These are phyloP conservation scores for Sebastes matsubarae DNA, from an alignment of 2,797 vertebrate genomes.

Conservation along the genomic window DNA sequence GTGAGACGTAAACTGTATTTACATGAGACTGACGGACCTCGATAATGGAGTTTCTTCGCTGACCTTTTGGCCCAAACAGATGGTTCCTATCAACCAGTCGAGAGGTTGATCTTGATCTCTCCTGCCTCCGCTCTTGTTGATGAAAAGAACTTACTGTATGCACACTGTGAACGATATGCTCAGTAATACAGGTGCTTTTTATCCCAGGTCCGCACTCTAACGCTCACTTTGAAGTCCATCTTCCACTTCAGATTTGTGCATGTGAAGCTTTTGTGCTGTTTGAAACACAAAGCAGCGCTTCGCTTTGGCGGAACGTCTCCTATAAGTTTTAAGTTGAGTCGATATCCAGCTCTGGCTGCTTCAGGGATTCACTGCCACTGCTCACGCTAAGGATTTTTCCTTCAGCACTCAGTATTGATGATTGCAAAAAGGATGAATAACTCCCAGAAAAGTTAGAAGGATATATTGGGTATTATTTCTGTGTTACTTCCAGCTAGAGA, in stretches of 20 bases:
- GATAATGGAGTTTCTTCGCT: conserved; percentile 8
- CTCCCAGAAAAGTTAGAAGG: not conserved
- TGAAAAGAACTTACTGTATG: not conserved
- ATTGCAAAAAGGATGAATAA: conserved; percentile 16
- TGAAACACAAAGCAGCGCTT: not conserved
- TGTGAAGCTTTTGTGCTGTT: not conserved
- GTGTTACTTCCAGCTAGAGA: not conserved
- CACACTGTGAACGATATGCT: not conserved
- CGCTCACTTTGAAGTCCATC: not conserved
- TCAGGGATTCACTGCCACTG: not conserved
- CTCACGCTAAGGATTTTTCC: conserved; percentile 17
- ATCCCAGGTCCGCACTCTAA: not conserved
- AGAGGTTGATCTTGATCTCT: not conserved
- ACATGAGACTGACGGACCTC: not conserved
- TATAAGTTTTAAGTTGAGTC: not conserved
- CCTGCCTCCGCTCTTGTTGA: not conserved
- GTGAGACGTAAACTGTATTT: conserved; percentile 17
- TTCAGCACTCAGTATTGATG: conserved; percentile 28
- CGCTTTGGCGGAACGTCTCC: not conserved
- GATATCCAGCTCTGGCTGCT: not conserved
- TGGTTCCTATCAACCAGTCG: conserved; percentile 16
- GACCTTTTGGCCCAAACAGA: conserved; percentile 32
- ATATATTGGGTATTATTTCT: not conserved
- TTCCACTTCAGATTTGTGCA: not conserved
- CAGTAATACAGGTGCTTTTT: not conserved